phyloP scores from a whole-genome alignment of 2,113 vertebrate species.

The Semicossyphus pulcher region DNA sequence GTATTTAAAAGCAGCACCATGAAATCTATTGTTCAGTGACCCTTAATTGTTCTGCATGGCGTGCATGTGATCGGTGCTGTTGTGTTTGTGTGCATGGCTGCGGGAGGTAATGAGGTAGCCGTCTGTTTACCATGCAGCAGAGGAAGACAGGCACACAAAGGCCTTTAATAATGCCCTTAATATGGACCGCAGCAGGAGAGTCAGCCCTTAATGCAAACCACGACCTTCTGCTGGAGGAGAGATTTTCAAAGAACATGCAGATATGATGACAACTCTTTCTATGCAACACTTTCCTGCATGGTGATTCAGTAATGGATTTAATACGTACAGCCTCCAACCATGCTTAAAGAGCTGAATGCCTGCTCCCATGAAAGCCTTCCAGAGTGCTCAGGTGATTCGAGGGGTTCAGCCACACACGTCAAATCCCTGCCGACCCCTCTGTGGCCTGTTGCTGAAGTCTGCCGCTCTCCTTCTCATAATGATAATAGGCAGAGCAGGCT shows the following conservation, averaged over 20 bases:
- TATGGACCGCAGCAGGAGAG: slow-evolving; percentile 60
- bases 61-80: slow-evolving; percentile 45
- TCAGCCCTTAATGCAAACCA: slow-evolving; percentile 48
- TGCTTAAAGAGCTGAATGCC: slow-evolving; percentile 13
- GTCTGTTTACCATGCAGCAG: slow-evolving; percentile 67
- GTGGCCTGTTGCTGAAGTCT: slow-evolving; percentile 59
- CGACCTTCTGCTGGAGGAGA: slow-evolving; percentile 64
- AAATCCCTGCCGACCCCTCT: slow-evolving; percentile 35
- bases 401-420: slow-evolving; percentile 42
- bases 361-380: slow-evolving; percentile 17
- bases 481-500: slow-evolving; percentile 43
- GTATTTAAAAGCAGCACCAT: slow-evolving; percentile 35
- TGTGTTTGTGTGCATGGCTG: slow-evolving; percentile 62
- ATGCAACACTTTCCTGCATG: not conserved
- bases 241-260: slow-evolving; percentile 49
- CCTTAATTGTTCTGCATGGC: slow-evolving; percentile 49
- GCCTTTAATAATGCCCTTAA: slow-evolving; percentile 66
- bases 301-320: slow-evolving; percentile 31
- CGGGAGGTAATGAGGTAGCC: slow-evolving; percentile 76
- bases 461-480: slow-evolving; percentile 41
- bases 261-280: slow-evolving; percentile 21
- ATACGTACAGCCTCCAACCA: slow-evolving; percentile 11
- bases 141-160: slow-evolving; percentile 65
- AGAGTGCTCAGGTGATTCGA: slow-evolving; percentile 46
- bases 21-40: slow-evolving; percentile 36